A percentile compares a stretch with the other conserved stretches of the same genome.
Conservation (phyloP, 2,797 vertebrate genomes). For the Borostomias antarcticus region DNA sequence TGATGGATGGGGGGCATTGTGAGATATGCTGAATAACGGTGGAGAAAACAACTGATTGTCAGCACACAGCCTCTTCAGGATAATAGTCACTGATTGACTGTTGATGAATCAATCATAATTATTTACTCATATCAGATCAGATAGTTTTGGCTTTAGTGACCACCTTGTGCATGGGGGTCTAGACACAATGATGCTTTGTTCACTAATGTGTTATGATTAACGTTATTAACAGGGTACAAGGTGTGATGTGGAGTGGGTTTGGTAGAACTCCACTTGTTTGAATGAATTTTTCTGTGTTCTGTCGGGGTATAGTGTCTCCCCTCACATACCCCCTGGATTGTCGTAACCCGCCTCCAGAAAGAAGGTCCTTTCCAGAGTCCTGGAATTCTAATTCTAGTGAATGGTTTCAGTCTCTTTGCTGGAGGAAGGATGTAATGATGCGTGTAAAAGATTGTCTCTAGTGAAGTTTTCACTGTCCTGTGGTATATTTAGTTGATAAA, state of each 20-base stretch:
- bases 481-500: background rate
- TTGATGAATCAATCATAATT: background rate
- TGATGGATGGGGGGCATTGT: background rate
- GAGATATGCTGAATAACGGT: too few species aligned
- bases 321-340: conserved; percentile 7
- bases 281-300: conserved; percentile 7
- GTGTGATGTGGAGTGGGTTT: background rate
- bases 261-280: background rate
- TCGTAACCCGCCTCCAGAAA: conserved; percentile 25
- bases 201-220: background rate
- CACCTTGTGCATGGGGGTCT: background rate
- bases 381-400: conserved; percentile 34
- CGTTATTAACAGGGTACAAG: background rate
- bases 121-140: background rate
- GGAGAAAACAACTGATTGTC: background rate
- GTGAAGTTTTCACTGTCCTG: conserved; percentile 9
- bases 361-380: conserved; percentile 24
- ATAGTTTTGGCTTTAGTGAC: background rate
- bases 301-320: background rate
- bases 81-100: background rate
- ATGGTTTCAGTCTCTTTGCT: conserved; percentile 35
- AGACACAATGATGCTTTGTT: background rate
- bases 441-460: conserved; percentile 12
- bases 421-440: conserved; percentile 32
- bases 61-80: background rate